Conservation (phyloP, 2,113 vertebrate genomes). For the Platichthys stellatus region DNA sequence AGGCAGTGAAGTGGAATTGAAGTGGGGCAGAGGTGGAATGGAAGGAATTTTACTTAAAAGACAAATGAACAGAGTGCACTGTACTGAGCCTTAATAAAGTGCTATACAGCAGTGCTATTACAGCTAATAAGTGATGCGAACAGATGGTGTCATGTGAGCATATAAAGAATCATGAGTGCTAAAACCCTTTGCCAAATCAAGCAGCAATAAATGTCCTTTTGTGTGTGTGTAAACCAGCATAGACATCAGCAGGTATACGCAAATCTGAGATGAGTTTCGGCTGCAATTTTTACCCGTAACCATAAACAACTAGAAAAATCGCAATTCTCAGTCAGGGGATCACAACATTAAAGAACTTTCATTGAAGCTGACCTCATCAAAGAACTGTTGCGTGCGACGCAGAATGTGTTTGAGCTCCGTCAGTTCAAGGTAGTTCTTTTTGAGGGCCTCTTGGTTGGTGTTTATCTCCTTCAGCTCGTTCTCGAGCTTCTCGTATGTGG, state of each 20-base stretch:
- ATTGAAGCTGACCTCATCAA: constrained; percentile 91
- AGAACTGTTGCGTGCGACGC: constrained; percentile 98
- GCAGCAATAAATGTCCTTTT: background rate
- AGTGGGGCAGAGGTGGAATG: constrained; percentile 44
- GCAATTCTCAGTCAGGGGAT: background rate
- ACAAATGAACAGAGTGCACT: background rate
- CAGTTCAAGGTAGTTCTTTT: constrained; percentile 97
- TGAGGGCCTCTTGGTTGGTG: constrained; percentile 98
- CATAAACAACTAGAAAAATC: background rate
- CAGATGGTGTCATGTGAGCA: constrained; percentile 27
- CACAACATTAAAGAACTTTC: background rate
- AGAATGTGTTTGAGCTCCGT: constrained; percentile 98
- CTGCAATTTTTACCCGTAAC: background rate
- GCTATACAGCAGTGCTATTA: background rate
- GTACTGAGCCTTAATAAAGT: background rate
- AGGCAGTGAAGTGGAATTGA: constrained; percentile 42
- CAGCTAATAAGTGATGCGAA: background rate
- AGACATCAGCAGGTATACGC: too few relatives aligned
- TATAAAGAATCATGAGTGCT: constrained; percentile 24
- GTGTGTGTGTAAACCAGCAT: background rate
- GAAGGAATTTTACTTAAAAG: background rate
- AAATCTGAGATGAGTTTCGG: background rate
- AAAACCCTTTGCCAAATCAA: background rate
- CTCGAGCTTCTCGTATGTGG: constrained; percentile 98
- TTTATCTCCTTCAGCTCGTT: constrained; percentile 99